Conservation (phyloP, 2,888 invertebrate genomes). For the Drepana falcataria region DNA sequence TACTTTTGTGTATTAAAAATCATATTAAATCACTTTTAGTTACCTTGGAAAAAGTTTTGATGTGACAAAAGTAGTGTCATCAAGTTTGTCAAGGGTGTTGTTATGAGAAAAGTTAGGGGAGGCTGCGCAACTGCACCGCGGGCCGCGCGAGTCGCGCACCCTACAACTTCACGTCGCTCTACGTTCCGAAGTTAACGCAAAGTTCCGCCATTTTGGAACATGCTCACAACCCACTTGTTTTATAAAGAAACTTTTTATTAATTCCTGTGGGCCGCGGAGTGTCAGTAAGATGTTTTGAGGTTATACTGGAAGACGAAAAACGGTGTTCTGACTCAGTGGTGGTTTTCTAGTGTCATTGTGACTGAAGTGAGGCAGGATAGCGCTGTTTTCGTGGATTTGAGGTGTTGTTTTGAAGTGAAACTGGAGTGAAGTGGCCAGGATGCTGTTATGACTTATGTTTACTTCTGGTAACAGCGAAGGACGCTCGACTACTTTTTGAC, state of each 20-base stretch:
- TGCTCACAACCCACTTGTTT: constrained; percentile 81
- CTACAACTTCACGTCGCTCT: constrained; percentile 77
- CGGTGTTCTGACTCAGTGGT: constrained; percentile 55
- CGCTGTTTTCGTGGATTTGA: constrained; percentile 59
- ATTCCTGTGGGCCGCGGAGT: constrained; percentile 79
- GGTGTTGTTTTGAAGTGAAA: constrained; percentile 74
- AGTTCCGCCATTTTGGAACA: constrained; percentile 81
- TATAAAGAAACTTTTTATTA: constrained; percentile 81
- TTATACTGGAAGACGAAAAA: constrained; percentile 68
- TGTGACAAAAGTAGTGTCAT: constrained; percentile 33
- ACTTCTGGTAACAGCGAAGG: constrained; percentile 62
- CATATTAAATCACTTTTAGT: constrained; percentile 39
- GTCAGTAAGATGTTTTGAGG: constrained; percentile 79
- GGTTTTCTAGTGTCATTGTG: constrained; percentile 43
- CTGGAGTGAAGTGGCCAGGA: constrained; percentile 61
- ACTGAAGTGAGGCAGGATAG: constrained; percentile 34
- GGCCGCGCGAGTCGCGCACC: constrained; percentile 65
- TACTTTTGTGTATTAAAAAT: constrained; percentile 35
- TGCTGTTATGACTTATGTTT: constrained; percentile 73
- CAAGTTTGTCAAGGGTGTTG: constrained; percentile 57
- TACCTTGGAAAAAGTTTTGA: constrained; percentile 34
- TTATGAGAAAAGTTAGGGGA: constrained; percentile 68
- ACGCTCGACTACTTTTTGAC: constrained; percentile 54
- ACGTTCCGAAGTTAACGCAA: constrained; percentile 79
- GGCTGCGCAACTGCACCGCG: constrained; percentile 58